phyloP scores from a whole-genome alignment of 1,140 invertebrate species.

The Maconellicoccus hirsutus region DNA sequence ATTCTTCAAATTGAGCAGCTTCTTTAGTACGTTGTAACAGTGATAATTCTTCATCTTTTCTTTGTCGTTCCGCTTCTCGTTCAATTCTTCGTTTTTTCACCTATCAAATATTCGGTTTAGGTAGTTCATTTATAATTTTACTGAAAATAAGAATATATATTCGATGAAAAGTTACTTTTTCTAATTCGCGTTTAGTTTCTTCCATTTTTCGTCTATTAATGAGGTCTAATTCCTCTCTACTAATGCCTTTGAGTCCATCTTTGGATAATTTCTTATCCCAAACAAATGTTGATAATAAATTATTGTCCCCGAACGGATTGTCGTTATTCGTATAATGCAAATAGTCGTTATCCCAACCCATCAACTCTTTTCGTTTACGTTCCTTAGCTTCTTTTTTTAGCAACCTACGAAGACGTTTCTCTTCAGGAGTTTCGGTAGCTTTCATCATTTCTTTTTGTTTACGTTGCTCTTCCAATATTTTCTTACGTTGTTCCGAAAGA shows the following conservation, averaged over 20 bases:
- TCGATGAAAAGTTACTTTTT: constrained; percentile 48
- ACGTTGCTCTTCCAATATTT: constrained; percentile 50
- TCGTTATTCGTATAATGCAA: constrained; percentile 94
- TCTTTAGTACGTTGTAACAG: constrained; percentile 83
- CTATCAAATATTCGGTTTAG: constrained; percentile 31
- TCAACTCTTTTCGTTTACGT: constrained; percentile 68
- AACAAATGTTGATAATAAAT: constrained; percentile 83
- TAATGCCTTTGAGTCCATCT: constrained; percentile 73
- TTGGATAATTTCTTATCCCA: constrained; percentile 95
- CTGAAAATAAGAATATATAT: neutral
- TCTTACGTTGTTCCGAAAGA: constrained; percentile 55
- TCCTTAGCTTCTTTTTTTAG: constrained; percentile 88
- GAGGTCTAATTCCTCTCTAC: constrained; percentile 70
- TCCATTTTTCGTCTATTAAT: constrained; percentile 76
- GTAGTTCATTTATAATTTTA: neutral
- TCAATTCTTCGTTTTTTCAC: constrained; percentile 83
- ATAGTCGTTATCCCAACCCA: constrained; percentile 95
- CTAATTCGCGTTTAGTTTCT: constrained; percentile 77
- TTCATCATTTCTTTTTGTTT: constrained; percentile 74
- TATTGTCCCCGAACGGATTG: constrained; percentile 97
- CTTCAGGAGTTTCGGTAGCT: constrained; percentile 85
- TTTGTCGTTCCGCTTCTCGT: constrained; percentile 77
- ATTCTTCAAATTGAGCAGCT: constrained; percentile 85
- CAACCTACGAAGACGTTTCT: constrained; percentile 76
- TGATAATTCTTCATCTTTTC: constrained; percentile 80